Percentiles rank a stretch among this genome's conserved stretches.
phyloP scores from a whole-genome alignment of 2,888 invertebrate species.

The Melipona beecheii region DNA sequence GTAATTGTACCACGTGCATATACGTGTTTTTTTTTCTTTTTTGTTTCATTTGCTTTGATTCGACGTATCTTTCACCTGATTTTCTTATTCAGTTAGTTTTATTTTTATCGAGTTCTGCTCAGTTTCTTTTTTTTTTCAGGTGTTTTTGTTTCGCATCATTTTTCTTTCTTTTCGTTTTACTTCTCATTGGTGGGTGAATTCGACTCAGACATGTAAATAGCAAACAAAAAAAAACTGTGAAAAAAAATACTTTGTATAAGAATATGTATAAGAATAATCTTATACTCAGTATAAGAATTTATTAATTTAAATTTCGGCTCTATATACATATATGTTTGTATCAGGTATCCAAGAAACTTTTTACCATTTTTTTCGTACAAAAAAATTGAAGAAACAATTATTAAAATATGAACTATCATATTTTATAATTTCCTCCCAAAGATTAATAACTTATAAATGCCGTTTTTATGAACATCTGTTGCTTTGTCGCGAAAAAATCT shows the following conservation, averaged over 20 bases:
- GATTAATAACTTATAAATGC: too few relatives aligned
- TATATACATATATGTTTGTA: conserved; percentile 20
- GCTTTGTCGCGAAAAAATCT: too few relatives aligned
- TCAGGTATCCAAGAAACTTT: too few relatives aligned
- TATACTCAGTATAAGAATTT: conserved; percentile 26
- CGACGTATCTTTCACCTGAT: background rate
- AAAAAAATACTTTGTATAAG: background rate
- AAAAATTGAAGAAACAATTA: too few relatives aligned
- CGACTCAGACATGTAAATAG: background rate
- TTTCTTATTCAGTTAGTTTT: background rate
- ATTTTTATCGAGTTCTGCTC: too few relatives aligned
- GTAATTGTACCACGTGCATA: conserved; percentile 8
- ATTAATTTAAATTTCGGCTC: conserved; percentile 23
- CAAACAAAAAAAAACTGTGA: background rate
- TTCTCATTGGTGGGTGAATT: background rate
- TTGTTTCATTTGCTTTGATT: background rate
- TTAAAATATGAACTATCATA: too few relatives aligned
- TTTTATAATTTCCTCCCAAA: too few relatives aligned
- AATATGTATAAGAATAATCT: too few relatives aligned
- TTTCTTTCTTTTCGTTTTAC: background rate
- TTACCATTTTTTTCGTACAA: too few relatives aligned
- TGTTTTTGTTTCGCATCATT: too few relatives aligned
- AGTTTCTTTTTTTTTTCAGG: background rate
- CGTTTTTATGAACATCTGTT: too few relatives aligned
- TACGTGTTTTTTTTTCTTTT: background rate